Conservation (phyloP, 2,888 invertebrate genomes). For the Hydriomena furcata region DNA sequence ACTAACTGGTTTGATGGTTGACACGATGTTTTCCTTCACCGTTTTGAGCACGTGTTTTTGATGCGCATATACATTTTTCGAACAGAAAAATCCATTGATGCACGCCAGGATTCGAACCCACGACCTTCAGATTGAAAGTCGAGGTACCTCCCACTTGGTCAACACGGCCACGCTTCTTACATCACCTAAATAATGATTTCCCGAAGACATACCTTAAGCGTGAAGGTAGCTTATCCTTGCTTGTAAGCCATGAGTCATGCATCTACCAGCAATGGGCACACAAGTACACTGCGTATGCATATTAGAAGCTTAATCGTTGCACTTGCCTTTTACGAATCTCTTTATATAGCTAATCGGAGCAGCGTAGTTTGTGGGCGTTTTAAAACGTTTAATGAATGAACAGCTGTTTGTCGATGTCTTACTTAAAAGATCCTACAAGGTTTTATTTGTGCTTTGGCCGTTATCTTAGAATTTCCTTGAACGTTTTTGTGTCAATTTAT, state of each 20-base stretch:
- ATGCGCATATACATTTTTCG: too few species aligned
- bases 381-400: constrained; percentile 30
- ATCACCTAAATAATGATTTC: too few species aligned
- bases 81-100: too few species aligned
- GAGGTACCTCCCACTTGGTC: too few species aligned
- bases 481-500: too few species aligned
- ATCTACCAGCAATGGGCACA: constrained; percentile 24
- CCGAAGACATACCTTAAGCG: too few species aligned
- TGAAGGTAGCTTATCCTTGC: constrained; percentile 26
- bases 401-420: constrained; percentile 29
- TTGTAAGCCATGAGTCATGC: constrained; percentile 27
- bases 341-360: constrained; percentile 52
- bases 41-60: too few species aligned
- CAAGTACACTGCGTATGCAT: constrained; percentile 24
- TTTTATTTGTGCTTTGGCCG: constrained; percentile 4
- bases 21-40: too few species aligned
- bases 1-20: too few species aligned
- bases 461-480: neutral
- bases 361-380: constrained; percentile 44
- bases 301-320: constrained; percentile 26
- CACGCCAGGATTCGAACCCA: too few species aligned
- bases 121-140: too few species aligned
- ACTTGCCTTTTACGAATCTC: constrained; percentile 41
- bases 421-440: constrained; percentile 7
- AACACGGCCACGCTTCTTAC: too few species aligned